These are phyloP conservation scores for Drosophila greeni DNA, from an alignment of 2,888 invertebrate genomes.

Conservation along the genomic window DNA sequence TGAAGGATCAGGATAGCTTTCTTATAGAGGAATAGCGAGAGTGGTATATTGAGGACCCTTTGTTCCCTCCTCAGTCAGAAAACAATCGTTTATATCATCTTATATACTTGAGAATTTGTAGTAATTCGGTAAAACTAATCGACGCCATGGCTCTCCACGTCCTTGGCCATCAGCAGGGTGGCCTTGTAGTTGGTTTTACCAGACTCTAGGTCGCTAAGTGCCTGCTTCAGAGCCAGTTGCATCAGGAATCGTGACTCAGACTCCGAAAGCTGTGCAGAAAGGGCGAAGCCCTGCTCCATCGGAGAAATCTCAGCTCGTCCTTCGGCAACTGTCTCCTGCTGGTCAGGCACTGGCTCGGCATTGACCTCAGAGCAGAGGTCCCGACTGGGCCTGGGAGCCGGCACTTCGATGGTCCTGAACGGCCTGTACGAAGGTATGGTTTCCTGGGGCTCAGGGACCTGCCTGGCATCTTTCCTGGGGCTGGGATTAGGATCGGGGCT, in stretches of 20 bases:
- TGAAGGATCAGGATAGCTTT: too few species aligned
- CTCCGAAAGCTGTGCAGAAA: slow-evolving; percentile 21
- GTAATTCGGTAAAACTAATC: background rate
- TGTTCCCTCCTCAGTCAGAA: too few species aligned
- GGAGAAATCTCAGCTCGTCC: background rate
- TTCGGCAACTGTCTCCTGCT: background rate
- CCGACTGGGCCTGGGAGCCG: background rate
- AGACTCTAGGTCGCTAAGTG: slow-evolving; percentile 32
- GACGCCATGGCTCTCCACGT: background rate
- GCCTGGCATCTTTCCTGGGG: background rate
- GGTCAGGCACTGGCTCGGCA: background rate
- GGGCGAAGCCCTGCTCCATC: background rate
- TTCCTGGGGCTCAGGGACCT: background rate
- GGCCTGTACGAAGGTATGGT: slow-evolving; percentile 11
- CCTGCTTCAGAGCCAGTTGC: slow-evolving; percentile 43
- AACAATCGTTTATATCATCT: too few species aligned
- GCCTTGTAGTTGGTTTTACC: slow-evolving; percentile 30
- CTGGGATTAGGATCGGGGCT: background rate
- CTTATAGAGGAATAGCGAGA: too few species aligned
- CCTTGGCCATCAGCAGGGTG: slow-evolving; percentile 10
- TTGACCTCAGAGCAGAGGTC: background rate
- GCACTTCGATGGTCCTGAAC: slow-evolving; percentile 24
- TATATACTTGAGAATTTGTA: background rate
- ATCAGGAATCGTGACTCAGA: slow-evolving; percentile 33
- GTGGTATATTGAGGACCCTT: too few species aligned